phyloP scores from a whole-genome alignment of 2,797 vertebrate species.

The Anguilla marmorata region DNA sequence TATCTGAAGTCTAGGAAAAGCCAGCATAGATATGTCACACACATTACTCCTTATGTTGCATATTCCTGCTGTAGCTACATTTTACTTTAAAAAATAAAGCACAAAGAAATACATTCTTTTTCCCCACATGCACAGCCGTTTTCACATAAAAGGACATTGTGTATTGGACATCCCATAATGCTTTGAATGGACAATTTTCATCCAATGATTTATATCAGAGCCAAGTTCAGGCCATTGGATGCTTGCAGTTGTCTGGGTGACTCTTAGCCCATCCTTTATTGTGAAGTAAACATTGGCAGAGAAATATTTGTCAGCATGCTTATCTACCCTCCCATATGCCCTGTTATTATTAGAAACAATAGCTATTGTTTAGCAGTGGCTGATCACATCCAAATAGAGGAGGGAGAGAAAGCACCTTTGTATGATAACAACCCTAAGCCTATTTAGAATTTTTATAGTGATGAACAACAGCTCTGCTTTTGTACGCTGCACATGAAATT shows the following conservation, averaged over 20 bases:
- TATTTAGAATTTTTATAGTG: not conserved
- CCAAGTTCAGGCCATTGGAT: not conserved
- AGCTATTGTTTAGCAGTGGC: not conserved
- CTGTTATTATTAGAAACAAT: constrained; percentile 10
- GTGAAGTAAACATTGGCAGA: not conserved
- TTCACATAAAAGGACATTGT: not conserved
- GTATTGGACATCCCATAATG: not conserved
- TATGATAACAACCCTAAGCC: not conserved
- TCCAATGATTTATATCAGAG: not conserved
- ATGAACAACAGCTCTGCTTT: not conserved
- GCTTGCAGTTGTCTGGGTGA: constrained; percentile 4
- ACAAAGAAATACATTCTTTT: not conserved
- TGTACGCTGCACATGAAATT: not conserved
- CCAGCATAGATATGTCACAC: constrained; percentile 1
- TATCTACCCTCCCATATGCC: constrained; percentile 6
- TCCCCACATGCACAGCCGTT: not conserved
- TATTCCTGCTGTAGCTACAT: not conserved
- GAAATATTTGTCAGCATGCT: not conserved
- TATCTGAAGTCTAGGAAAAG: not conserved
- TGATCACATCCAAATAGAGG: not conserved
- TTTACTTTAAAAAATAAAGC: not conserved
- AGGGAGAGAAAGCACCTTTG: not conserved
- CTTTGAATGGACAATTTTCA: not conserved
- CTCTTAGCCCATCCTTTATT: not conserved
- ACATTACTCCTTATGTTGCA: not conserved